These are phyloP conservation scores for Discoglossus pictus DNA, from an alignment of 2,797 vertebrate genomes.

Conservation along the genomic window DNA sequence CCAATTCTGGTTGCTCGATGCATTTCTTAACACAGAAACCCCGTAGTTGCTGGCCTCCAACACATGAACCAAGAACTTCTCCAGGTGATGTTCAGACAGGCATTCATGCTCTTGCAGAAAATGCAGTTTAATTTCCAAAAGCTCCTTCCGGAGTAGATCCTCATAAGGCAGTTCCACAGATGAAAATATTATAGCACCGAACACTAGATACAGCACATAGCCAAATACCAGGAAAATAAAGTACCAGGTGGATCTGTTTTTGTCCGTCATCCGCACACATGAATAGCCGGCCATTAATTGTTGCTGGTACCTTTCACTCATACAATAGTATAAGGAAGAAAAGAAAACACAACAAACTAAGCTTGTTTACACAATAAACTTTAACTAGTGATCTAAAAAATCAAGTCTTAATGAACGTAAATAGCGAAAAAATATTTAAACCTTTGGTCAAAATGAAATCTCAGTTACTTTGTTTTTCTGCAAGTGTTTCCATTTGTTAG, in stretches of 20 bases:
- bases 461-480: neutral
- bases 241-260: constrained; percentile 76
- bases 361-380: neutral
- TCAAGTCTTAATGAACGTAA: too few species aligned
- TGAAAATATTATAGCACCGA: constrained; percentile 80
- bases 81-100: constrained; percentile 84
- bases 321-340: too few species aligned
- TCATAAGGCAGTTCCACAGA: constrained; percentile 81
- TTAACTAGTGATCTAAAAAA: too few species aligned
- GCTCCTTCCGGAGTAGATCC: constrained; percentile 71
- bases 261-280: constrained; percentile 75
- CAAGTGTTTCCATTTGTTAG: neutral
- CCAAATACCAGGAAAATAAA: constrained; percentile 71
- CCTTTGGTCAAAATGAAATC: neutral
- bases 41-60: constrained; percentile 94
- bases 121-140: constrained; percentile 66
- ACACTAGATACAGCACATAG: constrained; percentile 75
- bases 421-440: too few species aligned
- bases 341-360: neutral
- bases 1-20: constrained; percentile 93
- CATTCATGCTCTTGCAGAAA: constrained; percentile 82
- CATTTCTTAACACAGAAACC: constrained; percentile 92
- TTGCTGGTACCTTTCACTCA: constrained; percentile 65
- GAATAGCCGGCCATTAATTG: constrained; percentile 74
- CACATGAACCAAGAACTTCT: constrained; percentile 83